Evolutionary conservation across 2,797 vertebrate species (phyloP).

Genomic region (Lateolabrax maculatus): DNA sequence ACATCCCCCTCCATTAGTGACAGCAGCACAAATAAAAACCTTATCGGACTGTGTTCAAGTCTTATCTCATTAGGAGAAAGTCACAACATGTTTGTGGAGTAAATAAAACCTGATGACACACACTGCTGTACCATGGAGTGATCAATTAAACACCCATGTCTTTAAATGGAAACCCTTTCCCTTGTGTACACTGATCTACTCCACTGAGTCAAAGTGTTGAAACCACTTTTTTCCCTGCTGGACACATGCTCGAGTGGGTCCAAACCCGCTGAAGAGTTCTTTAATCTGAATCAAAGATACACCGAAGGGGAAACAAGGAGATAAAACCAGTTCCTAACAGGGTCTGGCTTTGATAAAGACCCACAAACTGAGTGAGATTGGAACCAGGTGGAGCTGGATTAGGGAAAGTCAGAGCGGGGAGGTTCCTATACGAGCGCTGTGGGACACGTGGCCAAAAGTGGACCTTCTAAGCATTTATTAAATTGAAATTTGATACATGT

Average conservation of each 20-base stretch:
- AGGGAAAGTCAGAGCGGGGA: slow-evolving; percentile 18
- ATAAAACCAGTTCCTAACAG: slow-evolving; percentile 75
- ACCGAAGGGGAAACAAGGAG: slow-evolving; percentile 65
- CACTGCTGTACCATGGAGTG: neutral
- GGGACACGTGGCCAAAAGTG: slow-evolving; percentile 45
- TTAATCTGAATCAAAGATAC: slow-evolving; percentile 74
- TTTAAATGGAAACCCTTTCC: neutral
- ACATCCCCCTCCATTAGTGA: slow-evolving; percentile 55
- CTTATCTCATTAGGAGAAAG: slow-evolving; percentile 44
- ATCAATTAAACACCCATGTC: slow-evolving; percentile 32
- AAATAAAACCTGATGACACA: slow-evolving; percentile 45
- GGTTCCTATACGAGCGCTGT: slow-evolving; percentile 32
- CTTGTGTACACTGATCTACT: slow-evolving; percentile 28
- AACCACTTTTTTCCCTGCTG: slow-evolving; percentile 45
- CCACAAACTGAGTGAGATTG: slow-evolving; percentile 66
- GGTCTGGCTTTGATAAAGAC: slow-evolving; percentile 78
- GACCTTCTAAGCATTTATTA: slow-evolving; percentile 43
- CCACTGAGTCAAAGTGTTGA: slow-evolving; percentile 54
- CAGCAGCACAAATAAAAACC: slow-evolving; percentile 30
- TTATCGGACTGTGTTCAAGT: neutral
- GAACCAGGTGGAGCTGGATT: slow-evolving; percentile 75
- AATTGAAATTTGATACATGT: slow-evolving; percentile 56
- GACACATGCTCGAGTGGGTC: slow-evolving; percentile 42
- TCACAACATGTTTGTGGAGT: slow-evolving; percentile 32
- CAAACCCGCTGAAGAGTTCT: slow-evolving; percentile 46